phyloP scores from a whole-genome alignment of 2,888 invertebrate genomes.

The Thalpophila matura region DNA sequence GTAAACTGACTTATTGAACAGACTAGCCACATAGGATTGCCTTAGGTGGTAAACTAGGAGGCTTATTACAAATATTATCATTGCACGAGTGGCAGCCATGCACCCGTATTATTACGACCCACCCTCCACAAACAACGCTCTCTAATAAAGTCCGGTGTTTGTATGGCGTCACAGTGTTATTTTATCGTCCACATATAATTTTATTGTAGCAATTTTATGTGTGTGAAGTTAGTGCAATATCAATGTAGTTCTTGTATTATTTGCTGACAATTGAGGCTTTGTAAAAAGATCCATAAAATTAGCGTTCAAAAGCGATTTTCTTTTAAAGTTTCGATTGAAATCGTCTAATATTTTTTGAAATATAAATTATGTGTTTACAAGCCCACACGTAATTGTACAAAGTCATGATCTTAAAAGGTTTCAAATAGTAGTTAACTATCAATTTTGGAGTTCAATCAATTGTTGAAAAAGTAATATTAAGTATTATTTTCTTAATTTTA shows the following conservation, averaged over 20 bases:
- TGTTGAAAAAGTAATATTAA: no score
- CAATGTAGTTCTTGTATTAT: background rate
- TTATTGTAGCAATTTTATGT: conserved; percentile 43
- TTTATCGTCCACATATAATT: conserved; percentile 54
- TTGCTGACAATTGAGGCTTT: background rate
- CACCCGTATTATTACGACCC: conserved; percentile 45
- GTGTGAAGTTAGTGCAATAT: conserved; percentile 6
- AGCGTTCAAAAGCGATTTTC: no score
- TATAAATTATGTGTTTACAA: no score
- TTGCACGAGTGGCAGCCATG: conserved; percentile 43
- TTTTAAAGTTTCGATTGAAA: no score
- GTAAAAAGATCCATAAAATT: no score
- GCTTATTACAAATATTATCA: conserved; percentile 50
- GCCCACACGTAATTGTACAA: no score
- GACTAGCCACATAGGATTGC: background rate
- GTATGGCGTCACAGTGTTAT: conserved; percentile 41
- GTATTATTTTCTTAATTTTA: no score
- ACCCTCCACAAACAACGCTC: conserved; percentile 53
- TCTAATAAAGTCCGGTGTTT: conserved; percentile 52
- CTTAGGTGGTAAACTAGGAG: conserved; percentile 36
- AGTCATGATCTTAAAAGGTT: background rate
- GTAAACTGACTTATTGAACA: no score
- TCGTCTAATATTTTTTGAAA: no score
- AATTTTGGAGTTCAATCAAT: background rate
- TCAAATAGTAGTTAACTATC: no score